Evolutionary conservation across 2,888 invertebrate genomes (phyloP).

Genomic region (Calliopum simillimum): DNA sequence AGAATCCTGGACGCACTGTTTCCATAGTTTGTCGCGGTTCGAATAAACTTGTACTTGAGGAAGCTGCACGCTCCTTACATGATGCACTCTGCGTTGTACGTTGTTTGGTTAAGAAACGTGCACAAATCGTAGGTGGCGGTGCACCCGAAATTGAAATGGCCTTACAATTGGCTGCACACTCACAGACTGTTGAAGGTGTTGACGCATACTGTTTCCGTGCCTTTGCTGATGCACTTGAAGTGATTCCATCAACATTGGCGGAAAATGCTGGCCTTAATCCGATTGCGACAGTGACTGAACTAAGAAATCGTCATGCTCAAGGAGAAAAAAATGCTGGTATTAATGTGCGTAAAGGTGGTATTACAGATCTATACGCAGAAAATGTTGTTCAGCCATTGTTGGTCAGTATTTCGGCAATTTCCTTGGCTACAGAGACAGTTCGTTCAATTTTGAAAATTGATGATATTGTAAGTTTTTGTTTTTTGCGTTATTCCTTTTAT

Average conservation of each 20-base stretch:
- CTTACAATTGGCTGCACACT: conserved; percentile 81
- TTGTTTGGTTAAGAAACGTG: conserved; percentile 93
- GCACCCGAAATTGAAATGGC: conserved; percentile 97
- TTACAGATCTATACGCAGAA: conserved; percentile 96
- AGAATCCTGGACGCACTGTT: conserved; percentile 89
- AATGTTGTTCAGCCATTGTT: conserved; percentile 97
- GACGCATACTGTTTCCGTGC: conserved; percentile 96
- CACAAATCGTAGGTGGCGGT: conserved; percentile 95
- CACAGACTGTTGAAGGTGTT: conserved; percentile 88
- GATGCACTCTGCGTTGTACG: conserved; percentile 93
- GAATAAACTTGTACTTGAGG: conserved; percentile 88
- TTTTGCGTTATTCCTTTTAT: conserved; percentile 8
- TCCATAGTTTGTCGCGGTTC: conserved; percentile 89
- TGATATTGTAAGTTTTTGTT: conserved; percentile 84
- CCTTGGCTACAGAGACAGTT: conserved; percentile 95
- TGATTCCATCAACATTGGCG: conserved; percentile 90
- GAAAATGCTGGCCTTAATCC: conserved; percentile 91
- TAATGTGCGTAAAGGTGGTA: conserved; percentile 95
- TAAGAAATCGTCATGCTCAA: conserved; percentile 92
- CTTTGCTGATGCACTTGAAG: conserved; percentile 95
- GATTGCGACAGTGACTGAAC: conserved; percentile 95
- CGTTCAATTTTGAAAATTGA: conserved; percentile 99
- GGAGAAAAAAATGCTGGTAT: conserved; percentile 91
- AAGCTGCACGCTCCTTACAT: conserved; percentile 92
- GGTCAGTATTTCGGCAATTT: conserved; percentile 93